Percentiles rank a stretch among this genome's conserved stretches.
These are phyloP conservation scores for Petrosia ficiformis DNA, from an alignment of 37 sponge, comb jelly and placozoan species.

Conservation along the genomic window DNA sequence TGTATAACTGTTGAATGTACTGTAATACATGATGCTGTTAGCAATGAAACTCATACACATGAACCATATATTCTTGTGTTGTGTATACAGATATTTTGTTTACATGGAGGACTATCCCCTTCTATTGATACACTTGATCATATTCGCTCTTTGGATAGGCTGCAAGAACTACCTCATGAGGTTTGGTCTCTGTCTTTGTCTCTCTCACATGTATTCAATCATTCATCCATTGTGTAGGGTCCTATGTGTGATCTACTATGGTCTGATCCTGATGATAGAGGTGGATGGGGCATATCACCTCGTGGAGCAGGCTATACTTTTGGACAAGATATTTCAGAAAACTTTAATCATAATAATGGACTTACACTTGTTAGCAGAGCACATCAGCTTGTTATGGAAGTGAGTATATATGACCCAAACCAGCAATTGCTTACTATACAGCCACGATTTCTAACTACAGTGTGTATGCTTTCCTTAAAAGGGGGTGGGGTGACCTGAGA, in stretches of 20 bases:
- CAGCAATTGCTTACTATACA: too few species aligned
- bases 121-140: conserved; percentile 98
- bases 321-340: conserved; percentile 98
- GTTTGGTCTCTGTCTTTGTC: conserved; percentile 37
- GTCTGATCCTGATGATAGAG: conserved; percentile 98
- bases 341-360: conserved; percentile 95
- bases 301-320: conserved; percentile 99
- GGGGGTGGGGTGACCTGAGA: too few species aligned
- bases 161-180: conserved; percentile 99
- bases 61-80: too few species aligned
- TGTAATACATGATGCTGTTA: too few species aligned
- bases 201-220: neutral
- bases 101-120: conserved; percentile 97
- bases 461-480: too few species aligned
- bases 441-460: too few species aligned
- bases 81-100: conserved; percentile 95
- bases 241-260: conserved; percentile 99
- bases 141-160: conserved; percentile 89
- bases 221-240: conserved; percentile 42
- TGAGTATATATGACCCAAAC: too few species aligned
- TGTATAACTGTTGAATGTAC: too few species aligned
- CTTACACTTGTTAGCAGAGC: conserved; percentile 94
- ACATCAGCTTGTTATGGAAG: conserved; percentile 99
- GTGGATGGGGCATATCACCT: conserved; percentile 98
- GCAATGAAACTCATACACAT: too few species aligned